A percentile compares a stretch with the other conserved stretches of the same genome.
phyloP scores from a whole-genome alignment of 1,140 invertebrate genomes.

The Drosophila sturtevanti region DNA sequence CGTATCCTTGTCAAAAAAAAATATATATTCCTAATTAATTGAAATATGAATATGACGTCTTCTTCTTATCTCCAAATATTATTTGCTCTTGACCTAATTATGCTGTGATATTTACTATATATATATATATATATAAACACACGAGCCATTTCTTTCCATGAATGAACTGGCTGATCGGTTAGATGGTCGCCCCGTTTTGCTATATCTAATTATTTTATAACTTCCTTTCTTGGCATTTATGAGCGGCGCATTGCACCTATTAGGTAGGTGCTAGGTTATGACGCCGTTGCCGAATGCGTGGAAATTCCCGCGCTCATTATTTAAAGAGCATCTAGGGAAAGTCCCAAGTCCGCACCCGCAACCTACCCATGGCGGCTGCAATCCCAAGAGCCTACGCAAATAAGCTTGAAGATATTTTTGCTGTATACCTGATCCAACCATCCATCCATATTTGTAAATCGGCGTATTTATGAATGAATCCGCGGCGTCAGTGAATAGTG shows the following conservation, averaged over 20 bases:
- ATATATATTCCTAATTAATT: slow-evolving; percentile 74
- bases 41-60: slow-evolving; percentile 56
- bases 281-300: slow-evolving; percentile 46
- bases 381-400: slow-evolving; percentile 73
- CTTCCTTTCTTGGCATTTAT: slow-evolving; percentile 55
- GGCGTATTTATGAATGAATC: slow-evolving; percentile 72
- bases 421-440: slow-evolving; percentile 31
- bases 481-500: slow-evolving; percentile 33
- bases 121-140: neutral
- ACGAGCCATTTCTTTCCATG: slow-evolving; percentile 45
- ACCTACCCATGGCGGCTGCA: slow-evolving; percentile 55
- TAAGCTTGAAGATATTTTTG: slow-evolving; percentile 68
- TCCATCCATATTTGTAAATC: slow-evolving; percentile 24
- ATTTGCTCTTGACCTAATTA: slow-evolving; percentile 51
- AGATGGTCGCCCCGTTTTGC: slow-evolving; percentile 27
- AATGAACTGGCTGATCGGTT: slow-evolving; percentile 51
- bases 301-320: slow-evolving; percentile 69
- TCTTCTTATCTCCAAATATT: slow-evolving; percentile 48
- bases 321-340: slow-evolving; percentile 64
- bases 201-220: slow-evolving; percentile 68
- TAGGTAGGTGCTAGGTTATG: slow-evolving; percentile 70
- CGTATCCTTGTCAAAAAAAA: slow-evolving; percentile 34
- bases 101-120: slow-evolving; percentile 19
- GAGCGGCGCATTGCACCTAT: slow-evolving; percentile 52
- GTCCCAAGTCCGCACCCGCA: slow-evolving; percentile 34